phyloP scores from a whole-genome alignment of 1,140 invertebrate species.

The Drosophila grimshawi region DNA sequence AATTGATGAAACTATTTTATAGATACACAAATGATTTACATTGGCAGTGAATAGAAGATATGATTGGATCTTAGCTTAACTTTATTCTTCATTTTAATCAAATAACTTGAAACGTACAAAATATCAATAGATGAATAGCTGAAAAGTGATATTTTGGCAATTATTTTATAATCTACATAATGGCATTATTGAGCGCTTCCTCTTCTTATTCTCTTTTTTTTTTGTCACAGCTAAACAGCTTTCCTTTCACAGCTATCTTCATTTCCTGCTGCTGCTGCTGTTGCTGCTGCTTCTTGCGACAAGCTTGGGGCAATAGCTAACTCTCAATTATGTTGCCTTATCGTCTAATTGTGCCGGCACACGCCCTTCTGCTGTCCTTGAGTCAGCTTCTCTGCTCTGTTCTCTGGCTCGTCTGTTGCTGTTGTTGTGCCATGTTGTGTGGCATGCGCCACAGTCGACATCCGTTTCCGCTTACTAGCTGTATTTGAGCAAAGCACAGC shows the following conservation, averaged over 20 bases:
- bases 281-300: not conserved
- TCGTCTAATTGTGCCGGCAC: slow-evolving; percentile 42
- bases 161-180: not conserved
- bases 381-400: slow-evolving; percentile 2
- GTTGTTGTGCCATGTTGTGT: not conserved
- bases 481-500: slow-evolving; percentile 8
- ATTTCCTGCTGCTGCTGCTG: slow-evolving; percentile 34
- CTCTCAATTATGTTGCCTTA: slow-evolving; percentile 48
- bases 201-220: slow-evolving; percentile 1
- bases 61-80: no score
- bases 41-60: no score
- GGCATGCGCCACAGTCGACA: slow-evolving; percentile 30
- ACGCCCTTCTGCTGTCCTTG: slow-evolving; percentile 32
- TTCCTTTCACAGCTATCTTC: slow-evolving; percentile 22
- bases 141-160: not conserved
- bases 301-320: slow-evolving; percentile 10
- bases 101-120: no score
- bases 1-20: not conserved
- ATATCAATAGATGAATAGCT: not conserved
- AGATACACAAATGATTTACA: not conserved
- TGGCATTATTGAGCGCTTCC: not conserved
- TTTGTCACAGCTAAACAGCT: slow-evolving; percentile 11
- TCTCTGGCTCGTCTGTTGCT: not conserved
- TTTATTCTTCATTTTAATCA: no score
- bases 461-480: slow-evolving; percentile 45